Evolutionary conservation across 2,113 vertebrate genomes (phyloP).

Genomic region (Pyxicephalus adspersus): DNA sequence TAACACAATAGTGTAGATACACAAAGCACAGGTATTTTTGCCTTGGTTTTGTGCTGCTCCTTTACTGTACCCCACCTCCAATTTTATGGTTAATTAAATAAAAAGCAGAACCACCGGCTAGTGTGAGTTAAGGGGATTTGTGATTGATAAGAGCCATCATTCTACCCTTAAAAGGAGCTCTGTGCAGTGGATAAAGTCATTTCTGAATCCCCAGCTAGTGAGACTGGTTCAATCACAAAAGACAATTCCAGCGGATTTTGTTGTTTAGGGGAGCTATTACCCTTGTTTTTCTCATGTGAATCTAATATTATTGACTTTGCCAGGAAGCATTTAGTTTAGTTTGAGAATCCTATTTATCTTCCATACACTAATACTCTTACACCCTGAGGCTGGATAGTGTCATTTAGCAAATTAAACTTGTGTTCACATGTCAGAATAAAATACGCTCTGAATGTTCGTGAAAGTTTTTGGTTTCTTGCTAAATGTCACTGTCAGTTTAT

Average conservation of each 20-base stretch:
- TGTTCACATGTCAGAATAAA: background rate
- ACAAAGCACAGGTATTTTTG: no score
- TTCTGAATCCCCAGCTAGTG: background rate
- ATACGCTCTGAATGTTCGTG: background rate
- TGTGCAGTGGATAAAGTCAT: no score
- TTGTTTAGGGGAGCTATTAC: background rate
- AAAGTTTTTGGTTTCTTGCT: background rate
- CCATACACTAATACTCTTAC: background rate
- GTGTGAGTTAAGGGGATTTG: no score
- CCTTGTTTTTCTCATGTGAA: background rate
- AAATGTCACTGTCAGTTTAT: background rate
- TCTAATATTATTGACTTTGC: background rate
- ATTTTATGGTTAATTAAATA: no score
- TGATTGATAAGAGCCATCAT: no score
- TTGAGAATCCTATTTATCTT: slow-evolving; percentile 3
- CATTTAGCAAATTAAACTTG: background rate
- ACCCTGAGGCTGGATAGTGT: background rate
- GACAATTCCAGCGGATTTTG: background rate
- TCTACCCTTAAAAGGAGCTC: no score
- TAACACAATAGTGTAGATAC: no score
- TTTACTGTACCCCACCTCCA: no score
- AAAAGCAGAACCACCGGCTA: no score
- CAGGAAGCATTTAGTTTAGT: background rate
- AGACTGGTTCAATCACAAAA: no score
- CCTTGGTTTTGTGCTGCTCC: no score